Evolutionary conservation across 2,888 invertebrate species (phyloP), one percentile per base, ranked within the genome.

Genomic region (Pseudococcus viburni): DNA sequence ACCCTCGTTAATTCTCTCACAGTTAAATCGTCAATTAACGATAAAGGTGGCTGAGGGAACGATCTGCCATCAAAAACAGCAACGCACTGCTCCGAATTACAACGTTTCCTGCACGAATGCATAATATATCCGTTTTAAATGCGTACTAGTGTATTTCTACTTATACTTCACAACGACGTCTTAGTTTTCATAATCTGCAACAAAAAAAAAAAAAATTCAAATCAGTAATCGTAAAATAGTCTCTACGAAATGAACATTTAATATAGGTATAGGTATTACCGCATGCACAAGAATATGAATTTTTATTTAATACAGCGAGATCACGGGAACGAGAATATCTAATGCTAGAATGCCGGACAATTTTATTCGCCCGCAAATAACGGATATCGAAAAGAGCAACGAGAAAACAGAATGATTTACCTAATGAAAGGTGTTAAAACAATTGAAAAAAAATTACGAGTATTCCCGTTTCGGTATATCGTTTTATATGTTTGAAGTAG

Each of bases 81-180:
- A 4, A 83, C 59, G 39, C 85, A 85, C 19, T 85, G 85, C 17
- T 85, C 85, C 42, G 85, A 59, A 85, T 59, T 85, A 42, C 85
- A 85, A 42, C 64, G 85, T 85, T 85, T 85, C 33, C 85, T 55
- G 85, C 85, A 85, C 39, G 85, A 85, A 85, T 85, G 85, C 85
- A 85, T 85, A 11, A 42, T 85, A 22, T 64, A 55, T n/a, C n/a
- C n/a, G 12, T 64, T 22, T 64, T 64, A 4, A n/a, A 59, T 59
- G n/a, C n/a, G 22, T 11, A 42, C 42, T 6, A 9, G 8, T 9
- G 42, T 42, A 42, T 42, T 8, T 22, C 9, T 64, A 55, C n/a
- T n/a, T 15, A 15, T 51, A 51, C 55, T 17, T 55, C n/a, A 15
- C 26, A 9, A 33, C 73, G 9, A 17, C 33, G 33, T 73, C 33